Evolutionary conservation across 2,888 invertebrate species (phyloP), one percentile per base, ranked within the genome.

Genomic region (Harpagoxenus sublaevis): DNA sequence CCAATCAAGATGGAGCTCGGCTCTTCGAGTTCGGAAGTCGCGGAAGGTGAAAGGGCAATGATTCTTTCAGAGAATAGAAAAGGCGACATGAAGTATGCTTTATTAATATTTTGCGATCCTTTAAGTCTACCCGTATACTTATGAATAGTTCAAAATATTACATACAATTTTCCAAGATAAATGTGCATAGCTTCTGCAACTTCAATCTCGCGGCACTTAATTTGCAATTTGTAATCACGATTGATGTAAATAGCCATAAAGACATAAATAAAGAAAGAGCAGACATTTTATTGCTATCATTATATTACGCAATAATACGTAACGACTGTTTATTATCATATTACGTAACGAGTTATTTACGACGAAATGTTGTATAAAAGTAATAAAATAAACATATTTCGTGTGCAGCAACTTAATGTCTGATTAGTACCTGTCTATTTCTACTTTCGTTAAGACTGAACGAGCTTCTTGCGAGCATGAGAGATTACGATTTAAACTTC

Each of bases 1-100:
- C 90, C 91, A 89, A 90, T 91, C 90, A 89, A 88, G 89, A 88
- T 57, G 87, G 85, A 89, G 86, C 87, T 83, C 42, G 60, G 15
- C 35, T 60, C 48, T 71, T 35, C n/a, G 81, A 83, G 86, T 60
- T 86, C 65, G 73, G 42, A 84, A 71, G 68, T 68, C 62, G 71
- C 18, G 74, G 23, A 70, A 71, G 65, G 51, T 78, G 78, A 51
- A 31, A 45, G n/a, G 31, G 60, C 31, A 71, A 70, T 73, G 63
- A 83, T 66, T 73, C 74, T 45, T 55, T 48, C 65, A 51, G 31
- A 53, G 23, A 53, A 62, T 63, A 51, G 62, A 83, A 65, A 70
- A 28, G 28, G 28, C 12, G 48, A 28, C 28, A 2, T 9, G 9
- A 31, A 12, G 31, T 78, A 39, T 28, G 55, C n/a, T 57, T 66